Evolutionary conservation across 2,888 invertebrate genomes (phyloP).

Genomic region (Brachyopa scutellaris): DNA sequence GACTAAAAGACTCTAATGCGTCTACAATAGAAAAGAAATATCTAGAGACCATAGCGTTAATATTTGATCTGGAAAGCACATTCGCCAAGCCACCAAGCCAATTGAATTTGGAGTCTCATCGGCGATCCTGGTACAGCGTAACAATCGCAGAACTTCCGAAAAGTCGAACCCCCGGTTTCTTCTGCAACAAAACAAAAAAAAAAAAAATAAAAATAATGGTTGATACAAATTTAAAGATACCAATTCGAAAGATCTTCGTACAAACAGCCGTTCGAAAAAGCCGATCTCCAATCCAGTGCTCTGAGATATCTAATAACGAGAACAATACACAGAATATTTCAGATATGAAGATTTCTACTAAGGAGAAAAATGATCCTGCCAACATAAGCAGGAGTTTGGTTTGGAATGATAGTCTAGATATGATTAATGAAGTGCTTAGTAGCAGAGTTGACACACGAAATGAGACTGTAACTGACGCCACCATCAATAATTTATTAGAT

Average conservation of each 20-base stretch:
- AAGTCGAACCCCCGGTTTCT: not conserved
- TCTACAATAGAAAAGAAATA: conserved; percentile 30
- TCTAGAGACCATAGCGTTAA: conserved; percentile 32
- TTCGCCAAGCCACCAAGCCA: not conserved
- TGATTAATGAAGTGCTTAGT: conserved; percentile 51
- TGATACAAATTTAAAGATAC: conserved; percentile 1
- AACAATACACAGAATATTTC: not conserved
- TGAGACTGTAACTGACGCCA: conserved; percentile 50
- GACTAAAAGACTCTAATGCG: conserved; percentile 38
- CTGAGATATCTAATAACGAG: not conserved
- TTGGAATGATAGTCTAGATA: too few relatives aligned
- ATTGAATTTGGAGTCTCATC: conserved; percentile 15
- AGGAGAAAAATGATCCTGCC: not conserved
- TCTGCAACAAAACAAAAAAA: not conserved
- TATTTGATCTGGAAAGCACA: conserved; percentile 43
- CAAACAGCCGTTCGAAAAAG: conserved; percentile 5
- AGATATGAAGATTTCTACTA: conserved; percentile 8
- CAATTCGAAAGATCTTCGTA: conserved; percentile 13
- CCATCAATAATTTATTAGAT: conserved; percentile 50
- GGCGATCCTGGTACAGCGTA: conserved; percentile 38
- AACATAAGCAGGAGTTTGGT: too few relatives aligned
- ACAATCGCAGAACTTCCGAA: conserved; percentile 27
- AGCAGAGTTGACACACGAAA: conserved; percentile 10
- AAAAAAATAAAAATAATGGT: conserved; percentile 16
- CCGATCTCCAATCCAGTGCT: not conserved